Conservation (phyloP, 2,888 invertebrate genomes). For the Empis stercorea region DNA sequence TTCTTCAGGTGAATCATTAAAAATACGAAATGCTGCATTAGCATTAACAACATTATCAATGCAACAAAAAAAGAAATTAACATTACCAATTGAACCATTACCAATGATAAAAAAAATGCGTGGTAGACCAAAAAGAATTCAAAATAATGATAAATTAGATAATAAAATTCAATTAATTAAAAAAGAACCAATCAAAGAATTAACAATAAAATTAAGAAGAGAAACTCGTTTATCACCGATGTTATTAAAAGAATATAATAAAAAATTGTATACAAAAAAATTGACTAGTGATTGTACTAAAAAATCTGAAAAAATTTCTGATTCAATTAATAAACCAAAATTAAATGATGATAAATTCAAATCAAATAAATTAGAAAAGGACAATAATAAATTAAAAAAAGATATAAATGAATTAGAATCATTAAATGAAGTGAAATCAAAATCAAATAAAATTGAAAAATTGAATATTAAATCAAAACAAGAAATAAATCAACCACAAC, state of each 20-base stretch:
- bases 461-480: background rate
- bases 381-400: background rate
- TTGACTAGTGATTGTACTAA: too few relatives aligned
- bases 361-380: background rate
- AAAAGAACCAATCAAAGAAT: background rate
- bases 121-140: background rate
- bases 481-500: background rate
- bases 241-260: too few relatives aligned
- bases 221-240: too few relatives aligned
- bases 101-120: background rate
- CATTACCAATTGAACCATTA: background rate
- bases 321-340: background rate
- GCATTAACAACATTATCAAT: conserved; percentile 1
- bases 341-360: background rate
- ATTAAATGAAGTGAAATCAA: background rate
- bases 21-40: conserved; percentile 5
- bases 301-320: too few relatives aligned
- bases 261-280: too few relatives aligned
- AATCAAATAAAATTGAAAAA: background rate
- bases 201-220: background rate
- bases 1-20: conserved; percentile 1
- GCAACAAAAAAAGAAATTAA: background rate
- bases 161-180: background rate
- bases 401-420: background rate
- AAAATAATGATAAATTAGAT: background rate